phyloP scores from a whole-genome alignment of 1,140 invertebrate species.

The Araneus ventricosus region DNA sequence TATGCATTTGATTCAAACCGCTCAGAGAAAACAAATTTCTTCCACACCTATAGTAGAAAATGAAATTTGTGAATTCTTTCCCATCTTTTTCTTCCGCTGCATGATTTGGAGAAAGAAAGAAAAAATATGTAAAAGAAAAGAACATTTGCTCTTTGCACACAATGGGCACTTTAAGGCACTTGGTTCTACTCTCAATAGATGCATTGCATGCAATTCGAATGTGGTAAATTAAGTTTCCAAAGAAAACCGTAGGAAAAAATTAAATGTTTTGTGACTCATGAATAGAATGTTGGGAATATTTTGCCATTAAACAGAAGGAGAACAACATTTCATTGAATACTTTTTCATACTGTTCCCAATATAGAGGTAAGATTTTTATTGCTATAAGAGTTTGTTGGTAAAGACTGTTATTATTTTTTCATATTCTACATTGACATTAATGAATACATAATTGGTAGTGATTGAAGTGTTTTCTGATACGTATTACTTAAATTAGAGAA shows the following conservation, averaged over 20 bases:
- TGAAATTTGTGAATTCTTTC: background rate
- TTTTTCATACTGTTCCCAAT: too few relatives aligned
- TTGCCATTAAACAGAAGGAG: too few relatives aligned
- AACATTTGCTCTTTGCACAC: background rate
- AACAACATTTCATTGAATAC: too few relatives aligned
- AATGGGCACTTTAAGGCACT: background rate
- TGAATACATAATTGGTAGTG: too few relatives aligned
- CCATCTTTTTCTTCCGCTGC: background rate
- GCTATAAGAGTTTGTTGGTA: too few relatives aligned
- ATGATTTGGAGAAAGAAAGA: background rate
- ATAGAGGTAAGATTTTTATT: too few relatives aligned
- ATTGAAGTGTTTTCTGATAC: too few relatives aligned
- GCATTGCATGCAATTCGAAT: background rate
- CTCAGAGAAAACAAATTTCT: background rate
- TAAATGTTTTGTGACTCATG: background rate
- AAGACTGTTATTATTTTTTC: too few relatives aligned
- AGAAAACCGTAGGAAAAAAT: background rate
- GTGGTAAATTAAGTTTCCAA: background rate
- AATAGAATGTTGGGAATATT: too few relatives aligned
- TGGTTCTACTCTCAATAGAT: background rate
- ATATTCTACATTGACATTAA: too few relatives aligned
- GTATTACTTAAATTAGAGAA: too few relatives aligned
- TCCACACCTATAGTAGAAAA: background rate
- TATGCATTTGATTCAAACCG: background rate
- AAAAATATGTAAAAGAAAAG: background rate